Base-by-base conservation (phyloP, 2,888 invertebrate species). In the Philhelius pedissequus region DNA sequence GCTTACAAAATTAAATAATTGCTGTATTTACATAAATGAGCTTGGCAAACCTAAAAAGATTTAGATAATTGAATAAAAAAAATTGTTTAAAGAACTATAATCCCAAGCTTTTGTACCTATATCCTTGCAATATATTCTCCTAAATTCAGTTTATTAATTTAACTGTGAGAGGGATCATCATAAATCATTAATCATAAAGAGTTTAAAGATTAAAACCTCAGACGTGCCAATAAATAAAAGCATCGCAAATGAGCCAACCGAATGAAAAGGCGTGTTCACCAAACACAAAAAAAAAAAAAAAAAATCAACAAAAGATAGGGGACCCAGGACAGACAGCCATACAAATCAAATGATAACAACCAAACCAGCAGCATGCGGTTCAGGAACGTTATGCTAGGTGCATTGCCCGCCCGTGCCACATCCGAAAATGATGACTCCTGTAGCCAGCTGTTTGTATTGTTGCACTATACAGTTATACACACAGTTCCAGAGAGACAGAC, bases 221-320 rank as follows among this genome's bases (percentile, higher is more conserved):
- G 78, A 83, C 83, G 78, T 82, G 82, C 78, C 64, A 83, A 78
- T 71, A 82, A 69, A 77, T 77, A 77, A 27, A 76, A 77, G 22
- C 30, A 68, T 77, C n/a, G 52, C 81, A 77, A 66, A 76, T 70
- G 70, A 43, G 73, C 73, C 62, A 60, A 43, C 20, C 35, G 22
- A 20, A 54, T 71, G 77, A 40, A 62, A 68, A 71, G 77, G 71
- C 58, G 69, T 75, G 35, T 48, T 27, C 50, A 40, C 38, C 40
- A 27, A 77, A n/a, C n/a, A n/a, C n/a, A 54, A 60, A 50, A 56
- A 40, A 54, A 38, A 52, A 62, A 66, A 62, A 13, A 13, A 35
- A 13, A 69, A 50, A 56, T 25, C 52, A 68, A 52, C 30, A 43
- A 60, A 70, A 52, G 11, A 62, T 56, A 77, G 66, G 77, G 30